phyloP scores from a whole-genome alignment of 2,113 vertebrate species.

The Tricholaema leucomelas region DNA sequence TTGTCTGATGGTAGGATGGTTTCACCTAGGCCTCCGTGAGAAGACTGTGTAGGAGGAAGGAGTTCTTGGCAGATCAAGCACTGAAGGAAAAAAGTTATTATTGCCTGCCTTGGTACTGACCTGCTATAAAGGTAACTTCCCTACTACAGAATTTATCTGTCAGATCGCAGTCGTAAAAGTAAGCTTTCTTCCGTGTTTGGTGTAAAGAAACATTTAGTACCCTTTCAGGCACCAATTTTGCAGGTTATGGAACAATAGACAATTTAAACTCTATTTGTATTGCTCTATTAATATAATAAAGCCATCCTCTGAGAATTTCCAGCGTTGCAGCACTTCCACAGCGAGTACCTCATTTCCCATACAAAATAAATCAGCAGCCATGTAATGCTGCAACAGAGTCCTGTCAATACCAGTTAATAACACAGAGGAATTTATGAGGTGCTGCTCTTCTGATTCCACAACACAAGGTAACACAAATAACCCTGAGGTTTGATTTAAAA shows the following conservation, averaged over 20 bases:
- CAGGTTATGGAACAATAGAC: background rate
- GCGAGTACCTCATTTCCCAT: background rate
- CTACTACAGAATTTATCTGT: background rate
- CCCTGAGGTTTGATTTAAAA: conserved; percentile 45
- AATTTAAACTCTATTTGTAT: conserved; percentile 4
- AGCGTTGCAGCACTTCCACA: conserved; percentile 4
- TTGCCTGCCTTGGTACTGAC: background rate
- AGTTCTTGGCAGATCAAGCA: background rate
- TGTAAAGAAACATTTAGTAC: background rate
- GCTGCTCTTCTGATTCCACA: background rate
- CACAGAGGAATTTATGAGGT: conserved; percentile 42
- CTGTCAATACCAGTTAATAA: conserved; percentile 43
- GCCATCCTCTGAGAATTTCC: conserved; percentile 32
- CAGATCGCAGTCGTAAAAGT: background rate
- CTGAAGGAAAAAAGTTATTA: background rate
- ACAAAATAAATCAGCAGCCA: conserved; percentile 48
- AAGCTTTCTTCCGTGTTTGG: background rate
- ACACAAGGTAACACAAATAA: conserved; percentile 20
- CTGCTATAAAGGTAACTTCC: background rate
- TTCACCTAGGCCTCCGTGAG: background rate
- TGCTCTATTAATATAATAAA: conserved; percentile 40
- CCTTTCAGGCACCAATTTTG: background rate
- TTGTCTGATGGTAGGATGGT: background rate
- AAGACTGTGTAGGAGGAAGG: background rate
- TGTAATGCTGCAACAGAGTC: conserved; percentile 14